phyloP scores from a whole-genome alignment of 2,888 invertebrate genomes.

The Standfussiana lucernea region DNA sequence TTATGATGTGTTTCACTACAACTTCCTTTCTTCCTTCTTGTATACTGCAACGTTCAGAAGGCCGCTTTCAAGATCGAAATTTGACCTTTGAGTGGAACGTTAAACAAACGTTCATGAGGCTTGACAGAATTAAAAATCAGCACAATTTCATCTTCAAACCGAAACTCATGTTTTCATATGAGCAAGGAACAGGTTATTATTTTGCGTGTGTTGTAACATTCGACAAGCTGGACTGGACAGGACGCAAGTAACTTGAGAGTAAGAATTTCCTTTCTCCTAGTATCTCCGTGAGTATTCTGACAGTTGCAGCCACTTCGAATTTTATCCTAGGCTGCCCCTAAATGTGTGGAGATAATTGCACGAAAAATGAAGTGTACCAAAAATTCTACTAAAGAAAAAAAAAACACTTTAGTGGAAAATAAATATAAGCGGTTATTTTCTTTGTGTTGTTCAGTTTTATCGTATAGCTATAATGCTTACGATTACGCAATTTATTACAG shows the following conservation, averaged over 20 bases:
- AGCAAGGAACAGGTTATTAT: neutral
- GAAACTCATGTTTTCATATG: neutral
- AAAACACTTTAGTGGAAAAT: neutral
- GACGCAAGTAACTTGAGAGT: neutral
- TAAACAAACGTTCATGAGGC: neutral
- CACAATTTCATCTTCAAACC: neutral
- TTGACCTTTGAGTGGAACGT: neutral
- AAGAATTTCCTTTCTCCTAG: neutral
- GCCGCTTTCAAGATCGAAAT: neutral
- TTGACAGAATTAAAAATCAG: neutral
- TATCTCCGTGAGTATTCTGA: neutral
- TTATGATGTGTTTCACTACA: too few species aligned
- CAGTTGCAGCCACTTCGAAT: neutral
- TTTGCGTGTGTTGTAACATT: neutral
- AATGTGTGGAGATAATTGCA: neutral
- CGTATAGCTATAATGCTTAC: slow-evolving; percentile 2
- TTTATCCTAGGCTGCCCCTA: neutral
- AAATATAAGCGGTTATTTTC: slow-evolving; percentile 1
- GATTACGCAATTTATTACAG: slow-evolving; percentile 42
- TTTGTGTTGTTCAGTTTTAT: slow-evolving; percentile 14
- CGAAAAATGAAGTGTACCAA: neutral
- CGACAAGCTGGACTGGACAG: neutral
- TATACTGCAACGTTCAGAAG: too few species aligned
- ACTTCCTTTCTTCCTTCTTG: too few species aligned
- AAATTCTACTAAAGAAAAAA: neutral